Base-by-base conservation (phyloP, 2,797 vertebrate species). In the Emydoidea blandingii region DNA sequence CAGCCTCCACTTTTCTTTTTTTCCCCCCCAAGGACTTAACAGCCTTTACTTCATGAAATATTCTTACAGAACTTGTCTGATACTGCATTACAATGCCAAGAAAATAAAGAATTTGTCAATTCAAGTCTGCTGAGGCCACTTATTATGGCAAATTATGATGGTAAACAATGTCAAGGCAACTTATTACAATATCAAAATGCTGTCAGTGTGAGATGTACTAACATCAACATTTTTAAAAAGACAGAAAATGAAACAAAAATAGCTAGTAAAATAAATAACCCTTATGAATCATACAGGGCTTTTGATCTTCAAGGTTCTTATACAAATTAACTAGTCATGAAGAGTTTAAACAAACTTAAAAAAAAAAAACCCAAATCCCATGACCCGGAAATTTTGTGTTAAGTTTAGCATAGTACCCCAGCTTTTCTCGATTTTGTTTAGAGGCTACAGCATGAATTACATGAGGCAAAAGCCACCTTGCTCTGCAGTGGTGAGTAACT, bases 211-310 rank as follows among this genome's bases (percentile, higher is more conserved):
- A 76, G 74, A 76, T 16, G 6, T 37, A 78, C 0, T 0, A 87
- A 80, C 0, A 0, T 59, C 21, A 44, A 27, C 5, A 14, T 82
- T 83, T 68, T 68, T 44, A 19, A 92, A 92, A 76, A 47, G 89
- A 88, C 47, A 6, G 87, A 82, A 88, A 82, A 86, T 56, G 50
- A 76, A 93, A 81, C 12, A 81, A 49, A 92, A 89, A 57, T 8
- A 57, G 1, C 8, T 50, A 81, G 52, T 29, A 54, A 85, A 16
- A 88, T 68, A 92, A 89, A 80, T 80, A 15, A 76, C 8, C 44
- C 25, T 47, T 76, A 87, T 65, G 8, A 5, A 6, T 10, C 34
- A 21, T 27, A 52, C 9, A 78, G 47, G 2, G 3, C 80, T 88
- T 91, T 53, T 21, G 52, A 4, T 82, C 16, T 62, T 88, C 29